A percentile compares a stretch with the other conserved stretches of the same genome.
These are phyloP conservation scores for Oreotragus oreotragus DNA, from an alignment of 2,113 vertebrate genomes.

Conservation along the genomic window DNA sequence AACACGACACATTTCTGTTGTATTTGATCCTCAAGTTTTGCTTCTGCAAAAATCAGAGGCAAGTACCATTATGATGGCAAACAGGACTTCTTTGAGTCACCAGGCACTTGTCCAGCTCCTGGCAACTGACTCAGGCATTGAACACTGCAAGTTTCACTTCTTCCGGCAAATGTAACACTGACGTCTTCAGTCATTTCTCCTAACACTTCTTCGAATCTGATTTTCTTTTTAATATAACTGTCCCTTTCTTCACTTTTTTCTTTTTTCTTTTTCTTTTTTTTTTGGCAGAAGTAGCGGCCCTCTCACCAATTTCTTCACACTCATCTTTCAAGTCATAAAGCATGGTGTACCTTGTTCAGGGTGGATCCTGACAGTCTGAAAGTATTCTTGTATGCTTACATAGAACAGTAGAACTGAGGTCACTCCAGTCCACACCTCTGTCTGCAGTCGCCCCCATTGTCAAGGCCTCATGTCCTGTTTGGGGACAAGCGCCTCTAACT, in stretches of 20 bases:
- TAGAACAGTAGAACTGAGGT: neutral
- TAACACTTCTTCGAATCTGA: neutral
- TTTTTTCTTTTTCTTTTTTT: neutral
- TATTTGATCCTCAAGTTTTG: neutral
- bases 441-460: neutral
- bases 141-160: neutral
- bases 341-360: neutral
- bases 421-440: neutral
- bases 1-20: neutral
- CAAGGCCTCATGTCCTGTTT: neutral
- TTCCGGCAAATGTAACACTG: neutral
- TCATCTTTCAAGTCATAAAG: neutral
- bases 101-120: neutral
- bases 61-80: neutral
- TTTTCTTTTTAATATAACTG: neutral
- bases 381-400: neutral
- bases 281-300: neutral
- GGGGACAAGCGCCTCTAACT: neutral
- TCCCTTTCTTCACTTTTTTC: neutral
- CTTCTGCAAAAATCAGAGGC: neutral
- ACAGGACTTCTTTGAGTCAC: neutral
- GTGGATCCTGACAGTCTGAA: neutral
- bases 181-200: neutral
- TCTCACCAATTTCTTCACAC: neutral
- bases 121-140: neutral